Evolutionary conservation across 2,797 vertebrate genomes (phyloP).

Genomic region (Rhinichthys osculus): DNA sequence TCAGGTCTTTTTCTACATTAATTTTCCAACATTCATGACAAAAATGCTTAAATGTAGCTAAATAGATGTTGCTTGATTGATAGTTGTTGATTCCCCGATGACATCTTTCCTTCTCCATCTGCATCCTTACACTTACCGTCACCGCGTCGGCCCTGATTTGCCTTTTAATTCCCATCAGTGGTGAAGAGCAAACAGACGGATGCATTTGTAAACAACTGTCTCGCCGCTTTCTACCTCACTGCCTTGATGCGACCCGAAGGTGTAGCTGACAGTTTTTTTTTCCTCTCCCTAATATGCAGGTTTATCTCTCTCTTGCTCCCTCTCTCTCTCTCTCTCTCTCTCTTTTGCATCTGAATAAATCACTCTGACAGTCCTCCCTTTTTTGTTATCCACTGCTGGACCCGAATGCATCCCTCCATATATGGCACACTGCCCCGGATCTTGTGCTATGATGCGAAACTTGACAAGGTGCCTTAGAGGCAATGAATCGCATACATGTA

Average conservation of each 20-base stretch:
- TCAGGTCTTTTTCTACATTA: not conserved
- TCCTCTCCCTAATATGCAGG: constrained; percentile 35
- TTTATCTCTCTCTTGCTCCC: constrained; percentile 30
- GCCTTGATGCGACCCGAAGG: constrained; percentile 78
- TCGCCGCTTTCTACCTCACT: constrained; percentile 71
- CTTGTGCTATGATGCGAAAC: constrained; percentile 69
- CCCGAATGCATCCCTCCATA: constrained; percentile 77
- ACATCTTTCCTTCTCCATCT: not conserved
- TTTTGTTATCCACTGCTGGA: constrained; percentile 60
- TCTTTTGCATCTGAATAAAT: constrained; percentile 44
- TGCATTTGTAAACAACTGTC: constrained; percentile 79
- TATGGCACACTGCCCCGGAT: constrained; percentile 68
- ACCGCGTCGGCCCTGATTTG: constrained; percentile 60
- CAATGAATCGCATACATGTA: constrained; percentile 73
- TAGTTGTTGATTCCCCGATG: constrained; percentile 1
- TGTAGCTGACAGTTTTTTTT: constrained; percentile 75
- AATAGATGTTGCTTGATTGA: not conserved
- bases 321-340: not conserved
- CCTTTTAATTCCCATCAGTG: constrained; percentile 71
- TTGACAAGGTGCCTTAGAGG: constrained; percentile 71
- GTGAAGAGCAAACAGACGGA: constrained; percentile 67
- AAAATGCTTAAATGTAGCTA: not conserved
- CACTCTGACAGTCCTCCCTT: constrained; percentile 43
- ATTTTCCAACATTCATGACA: not conserved
- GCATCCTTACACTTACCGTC: not conserved